Evolutionary conservation across 2,888 invertebrate species (phyloP), one percentile per base, ranked within the genome.

Genomic region (Chesias legatella): DNA sequence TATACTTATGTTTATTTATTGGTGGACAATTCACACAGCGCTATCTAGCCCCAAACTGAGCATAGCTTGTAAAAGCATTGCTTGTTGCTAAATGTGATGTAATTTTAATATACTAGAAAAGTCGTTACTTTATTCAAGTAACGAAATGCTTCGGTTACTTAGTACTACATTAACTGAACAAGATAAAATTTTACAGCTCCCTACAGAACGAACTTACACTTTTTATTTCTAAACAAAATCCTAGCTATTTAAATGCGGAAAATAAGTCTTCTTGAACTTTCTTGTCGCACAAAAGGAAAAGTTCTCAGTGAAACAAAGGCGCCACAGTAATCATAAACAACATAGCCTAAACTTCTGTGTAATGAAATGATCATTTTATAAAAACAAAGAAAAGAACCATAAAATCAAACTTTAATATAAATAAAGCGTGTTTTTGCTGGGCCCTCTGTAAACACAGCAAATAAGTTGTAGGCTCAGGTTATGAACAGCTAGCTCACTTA

Each of bases 371-470:
- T 49, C 49, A 57, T 48, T 32, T 53, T 57, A 60, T 53, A 65
- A 68, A 71, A 68, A 69, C 58, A 68, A 60, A 67, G 58, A 65
- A 53, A 58, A 62, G 46, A 56, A 48, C 57, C 45, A 51, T 70
- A 61, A 67, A 70, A 67, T 57, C 53, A 60, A 63, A 61, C 58
- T 67, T 52, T 57, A 60, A 62, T 55, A 57, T 64, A 64, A 69
- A 71, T 66, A 71, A 67, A 66, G 50, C 46, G 40, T 60, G 55
- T 57, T 63, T 61, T 49, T 9, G 10, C 44, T 46, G 42, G 40
- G 48, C 43, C 53, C 35, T 46, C 49, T 38, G 63, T 62, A 62
- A 71, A 64, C 65, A 58, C 56, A 56, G 60, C 38, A 26, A 32
- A 36, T n/a, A 17, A 1, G 13, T 17, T 3, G 13, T 6, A 21